Conservation (phyloP, 2,888 invertebrate species). For the Acleris literana region DNA sequence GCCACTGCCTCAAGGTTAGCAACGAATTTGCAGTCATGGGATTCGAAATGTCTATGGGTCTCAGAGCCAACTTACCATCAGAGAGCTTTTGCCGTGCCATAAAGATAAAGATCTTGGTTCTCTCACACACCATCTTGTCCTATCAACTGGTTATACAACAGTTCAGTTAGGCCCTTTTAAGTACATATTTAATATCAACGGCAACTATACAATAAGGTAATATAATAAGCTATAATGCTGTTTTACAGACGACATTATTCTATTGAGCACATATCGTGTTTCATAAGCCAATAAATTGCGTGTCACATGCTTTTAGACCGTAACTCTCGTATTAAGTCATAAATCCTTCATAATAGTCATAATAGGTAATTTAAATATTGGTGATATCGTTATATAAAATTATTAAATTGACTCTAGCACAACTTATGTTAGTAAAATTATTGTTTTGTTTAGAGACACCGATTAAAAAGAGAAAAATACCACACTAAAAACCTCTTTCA, state of each 20-base stretch:
- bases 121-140: not conserved
- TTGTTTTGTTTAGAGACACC: constrained; percentile 16
- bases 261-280: constrained; percentile 60
- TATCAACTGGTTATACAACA: constrained; percentile 11
- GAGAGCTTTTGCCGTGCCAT: not conserved
- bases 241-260: constrained; percentile 50
- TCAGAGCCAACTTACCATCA: no score
- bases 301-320: constrained; percentile 33
- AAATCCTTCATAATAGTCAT: constrained; percentile 15
- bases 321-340: constrained; percentile 35
- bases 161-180: constrained; percentile 26
- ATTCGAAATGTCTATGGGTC: no score
- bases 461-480: not conserved
- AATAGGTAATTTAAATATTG: constrained; percentile 18
- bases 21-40: no score
- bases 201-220: constrained; percentile 18
- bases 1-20: no score
- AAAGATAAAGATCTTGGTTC: not conserved
- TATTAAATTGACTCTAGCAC: constrained; percentile 64
- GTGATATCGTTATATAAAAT: constrained; percentile 43
- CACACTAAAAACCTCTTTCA: no score
- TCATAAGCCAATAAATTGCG: constrained; percentile 53
- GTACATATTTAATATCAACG: constrained; percentile 32
- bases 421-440: constrained; percentile 53
- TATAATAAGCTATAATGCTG: constrained; percentile 39